Evolutionary conservation across 2,888 invertebrate species (phyloP).

Genomic region (Drosophila kambysellisi): DNA sequence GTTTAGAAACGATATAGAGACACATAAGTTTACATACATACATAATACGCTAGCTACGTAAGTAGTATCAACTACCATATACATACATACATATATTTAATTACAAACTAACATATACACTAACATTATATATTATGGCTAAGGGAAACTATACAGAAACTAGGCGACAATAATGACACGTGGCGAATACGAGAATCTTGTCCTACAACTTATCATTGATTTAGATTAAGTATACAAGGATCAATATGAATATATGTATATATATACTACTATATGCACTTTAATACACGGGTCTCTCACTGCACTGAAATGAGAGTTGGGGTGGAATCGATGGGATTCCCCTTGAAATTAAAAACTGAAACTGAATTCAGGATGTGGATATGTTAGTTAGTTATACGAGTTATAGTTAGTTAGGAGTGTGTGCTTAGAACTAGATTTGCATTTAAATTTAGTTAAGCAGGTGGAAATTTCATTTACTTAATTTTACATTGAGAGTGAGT

Average conservation of each 20-base stretch:
- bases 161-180: slow-evolving; percentile 60
- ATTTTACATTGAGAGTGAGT: slow-evolving; percentile 4
- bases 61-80: slow-evolving; percentile 26
- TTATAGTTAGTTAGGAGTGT: slow-evolving; percentile 60
- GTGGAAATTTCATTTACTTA: slow-evolving; percentile 74
- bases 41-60: slow-evolving; percentile 57
- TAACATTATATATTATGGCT: slow-evolving; percentile 49
- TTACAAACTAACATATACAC: slow-evolving; percentile 40
- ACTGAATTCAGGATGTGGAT: slow-evolving; percentile 19
- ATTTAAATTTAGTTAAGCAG: slow-evolving; percentile 58
- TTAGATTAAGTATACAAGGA: slow-evolving; percentile 35
- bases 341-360: slow-evolving; percentile 28
- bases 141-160: slow-evolving; percentile 58
- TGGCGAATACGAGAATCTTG: slow-evolving; percentile 52
- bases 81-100: slow-evolving; percentile 41
- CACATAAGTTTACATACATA: slow-evolving; percentile 59
- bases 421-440: slow-evolving; percentile 54
- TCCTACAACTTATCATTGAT: slow-evolving; percentile 56
- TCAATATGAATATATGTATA: slow-evolving; percentile 17
- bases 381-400: slow-evolving; percentile 26
- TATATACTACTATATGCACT: slow-evolving; percentile 56
- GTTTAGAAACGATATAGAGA: slow-evolving; percentile 75
- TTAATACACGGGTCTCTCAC: slow-evolving; percentile 50
- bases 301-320: not conserved
- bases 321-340: slow-evolving; percentile 1